Conservation (phyloP, 2,888 invertebrate species). For the Noctua comes region DNA sequence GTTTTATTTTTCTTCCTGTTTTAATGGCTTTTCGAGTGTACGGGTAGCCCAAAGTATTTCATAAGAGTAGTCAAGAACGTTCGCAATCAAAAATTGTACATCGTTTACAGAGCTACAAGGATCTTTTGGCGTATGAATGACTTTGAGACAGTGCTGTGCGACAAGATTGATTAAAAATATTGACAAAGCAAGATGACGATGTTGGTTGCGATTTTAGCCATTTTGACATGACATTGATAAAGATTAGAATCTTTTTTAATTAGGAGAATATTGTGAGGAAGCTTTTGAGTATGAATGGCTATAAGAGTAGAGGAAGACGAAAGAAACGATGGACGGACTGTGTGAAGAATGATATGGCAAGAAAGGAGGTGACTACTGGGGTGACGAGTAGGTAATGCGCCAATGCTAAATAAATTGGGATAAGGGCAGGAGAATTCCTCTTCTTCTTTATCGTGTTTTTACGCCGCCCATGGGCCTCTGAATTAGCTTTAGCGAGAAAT, state of each 20-base stretch:
- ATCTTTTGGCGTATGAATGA: neutral
- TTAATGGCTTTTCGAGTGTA: neutral
- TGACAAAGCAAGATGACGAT: neutral
- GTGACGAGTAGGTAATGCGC: too few relatives aligned
- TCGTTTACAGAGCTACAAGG: neutral
- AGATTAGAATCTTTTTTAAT: neutral
- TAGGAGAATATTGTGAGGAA: too few relatives aligned
- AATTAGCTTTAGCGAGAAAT: too few relatives aligned
- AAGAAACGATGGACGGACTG: too few relatives aligned
- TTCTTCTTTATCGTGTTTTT: too few relatives aligned
- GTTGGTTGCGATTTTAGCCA: neutral
- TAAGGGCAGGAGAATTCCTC: too few relatives aligned
- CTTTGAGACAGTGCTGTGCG: neutral
- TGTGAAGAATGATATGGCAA: too few relatives aligned
- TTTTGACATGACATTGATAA: neutral
- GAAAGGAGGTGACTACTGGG: too few relatives aligned
- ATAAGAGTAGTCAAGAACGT: neutral
- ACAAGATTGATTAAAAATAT: neutral
- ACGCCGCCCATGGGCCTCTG: too few relatives aligned
- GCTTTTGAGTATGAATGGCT: too few relatives aligned
- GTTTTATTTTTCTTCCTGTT: neutral
- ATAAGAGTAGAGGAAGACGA: too few relatives aligned
- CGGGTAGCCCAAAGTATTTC: neutral
- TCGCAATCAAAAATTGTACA: neutral
- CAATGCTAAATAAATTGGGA: too few relatives aligned